phyloP scores from a whole-genome alignment of 2,797 vertebrate species.

The Hydrocynus forskahlii region DNA sequence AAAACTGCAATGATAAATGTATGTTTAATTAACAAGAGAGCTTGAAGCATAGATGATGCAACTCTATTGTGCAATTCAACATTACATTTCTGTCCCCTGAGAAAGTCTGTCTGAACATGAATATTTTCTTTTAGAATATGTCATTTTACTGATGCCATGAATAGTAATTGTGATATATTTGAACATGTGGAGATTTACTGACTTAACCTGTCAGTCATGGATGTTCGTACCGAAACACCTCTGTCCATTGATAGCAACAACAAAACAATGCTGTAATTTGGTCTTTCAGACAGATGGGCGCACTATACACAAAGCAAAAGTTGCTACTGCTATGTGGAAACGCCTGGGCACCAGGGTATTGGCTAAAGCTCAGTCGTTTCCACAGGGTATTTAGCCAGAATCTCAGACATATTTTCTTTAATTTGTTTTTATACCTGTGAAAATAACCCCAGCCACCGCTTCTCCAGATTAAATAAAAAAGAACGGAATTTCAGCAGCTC shows the following conservation, averaged over 20 bases:
- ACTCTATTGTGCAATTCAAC: too few species aligned
- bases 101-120: too few species aligned
- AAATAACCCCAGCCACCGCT: background rate
- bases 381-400: background rate
- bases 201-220: background rate
- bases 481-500: background rate
- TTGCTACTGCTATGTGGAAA: background rate
- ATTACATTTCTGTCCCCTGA: too few species aligned
- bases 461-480: background rate
- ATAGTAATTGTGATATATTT: too few species aligned
- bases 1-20: too few species aligned
- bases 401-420: background rate
- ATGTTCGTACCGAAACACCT: background rate
- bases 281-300: slow-evolving; percentile 58
- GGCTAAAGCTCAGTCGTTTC: too few species aligned
- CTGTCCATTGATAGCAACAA: too few species aligned
- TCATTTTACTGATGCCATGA: too few species aligned
- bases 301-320: slow-evolving; percentile 69
- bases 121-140: too few species aligned
- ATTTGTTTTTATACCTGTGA: background rate
- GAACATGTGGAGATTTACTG: background rate
- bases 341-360: too few species aligned
- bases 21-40: too few species aligned
- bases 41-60: too few species aligned
- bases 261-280: background rate